phyloP scores from a whole-genome alignment of 1,140 invertebrate species.

The Procambarus clarkii region DNA sequence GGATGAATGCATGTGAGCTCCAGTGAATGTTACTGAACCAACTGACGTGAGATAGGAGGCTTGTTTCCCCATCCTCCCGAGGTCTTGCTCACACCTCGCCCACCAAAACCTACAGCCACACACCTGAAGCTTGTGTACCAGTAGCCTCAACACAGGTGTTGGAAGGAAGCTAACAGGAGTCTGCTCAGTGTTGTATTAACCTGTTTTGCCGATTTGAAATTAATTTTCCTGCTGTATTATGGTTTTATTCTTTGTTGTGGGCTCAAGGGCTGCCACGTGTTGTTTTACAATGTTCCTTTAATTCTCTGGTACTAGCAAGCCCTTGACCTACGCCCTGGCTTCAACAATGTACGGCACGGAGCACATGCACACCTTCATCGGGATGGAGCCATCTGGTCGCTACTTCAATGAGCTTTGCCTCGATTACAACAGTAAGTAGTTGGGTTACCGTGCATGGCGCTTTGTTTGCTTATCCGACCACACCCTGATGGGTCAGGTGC shows the following conservation, averaged over 20 bases:
- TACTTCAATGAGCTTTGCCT: conserved; percentile 98
- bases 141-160: not conserved
- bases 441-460: not conserved
- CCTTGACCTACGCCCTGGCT: conserved; percentile 96
- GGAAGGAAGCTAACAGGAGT: not conserved
- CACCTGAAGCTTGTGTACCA: not conserved
- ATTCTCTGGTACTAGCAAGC: conserved; percentile 83
- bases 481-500: not conserved
- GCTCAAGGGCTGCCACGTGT: not conserved
- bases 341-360: conserved; percentile 92
- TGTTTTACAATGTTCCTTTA: conserved; percentile 25
- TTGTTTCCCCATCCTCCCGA: not conserved
- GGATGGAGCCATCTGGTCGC: conserved; percentile 95
- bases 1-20: not conserved
- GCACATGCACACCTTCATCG: conserved; percentile 94
- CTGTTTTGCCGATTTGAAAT: not conserved
- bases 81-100: not conserved
- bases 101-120: not conserved
- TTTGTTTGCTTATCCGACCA: not conserved
- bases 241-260: not conserved
- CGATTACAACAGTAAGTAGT: conserved; percentile 91
- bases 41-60: not conserved
- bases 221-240: not conserved
- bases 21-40: not conserved
- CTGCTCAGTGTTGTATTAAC: not conserved